Conservation (phyloP, 2,797 vertebrate genomes). For the Anabacerthia variegaticeps region DNA sequence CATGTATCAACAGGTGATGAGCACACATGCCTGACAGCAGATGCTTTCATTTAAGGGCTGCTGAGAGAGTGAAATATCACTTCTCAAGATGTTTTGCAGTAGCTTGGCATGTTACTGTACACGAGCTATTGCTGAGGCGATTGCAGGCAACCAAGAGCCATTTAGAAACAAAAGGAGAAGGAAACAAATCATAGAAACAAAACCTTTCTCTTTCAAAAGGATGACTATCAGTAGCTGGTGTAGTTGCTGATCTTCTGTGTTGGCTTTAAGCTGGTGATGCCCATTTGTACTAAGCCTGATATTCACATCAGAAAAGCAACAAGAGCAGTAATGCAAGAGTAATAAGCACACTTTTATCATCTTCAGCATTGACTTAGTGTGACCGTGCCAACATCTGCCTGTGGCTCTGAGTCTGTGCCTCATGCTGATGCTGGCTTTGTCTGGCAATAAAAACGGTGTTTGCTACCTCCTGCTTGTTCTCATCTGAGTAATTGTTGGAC, state of each 20-base stretch:
- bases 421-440: background rate
- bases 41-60: background rate
- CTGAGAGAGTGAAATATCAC: conserved; percentile 18
- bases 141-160: background rate
- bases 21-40: background rate
- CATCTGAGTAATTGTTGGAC: background rate
- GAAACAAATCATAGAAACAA: background rate
- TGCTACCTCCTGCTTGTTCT: background rate
- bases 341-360: background rate
- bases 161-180: conserved; percentile 25
- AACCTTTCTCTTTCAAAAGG: background rate
- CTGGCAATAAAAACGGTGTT: background rate
- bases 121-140: background rate
- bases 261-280: background rate
- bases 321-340: background rate
- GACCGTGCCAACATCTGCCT: background rate
- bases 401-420: background rate
- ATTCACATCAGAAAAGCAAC: background rate
- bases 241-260: background rate
- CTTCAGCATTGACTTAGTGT: background rate
- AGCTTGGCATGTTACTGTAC: background rate
- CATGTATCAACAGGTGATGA: conserved; percentile 19
- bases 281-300: background rate
- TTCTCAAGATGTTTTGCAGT: background rate
- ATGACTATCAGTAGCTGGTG: background rate